Conservation (phyloP, 1,140 invertebrate genomes). For the Zaprionus capensis region DNA sequence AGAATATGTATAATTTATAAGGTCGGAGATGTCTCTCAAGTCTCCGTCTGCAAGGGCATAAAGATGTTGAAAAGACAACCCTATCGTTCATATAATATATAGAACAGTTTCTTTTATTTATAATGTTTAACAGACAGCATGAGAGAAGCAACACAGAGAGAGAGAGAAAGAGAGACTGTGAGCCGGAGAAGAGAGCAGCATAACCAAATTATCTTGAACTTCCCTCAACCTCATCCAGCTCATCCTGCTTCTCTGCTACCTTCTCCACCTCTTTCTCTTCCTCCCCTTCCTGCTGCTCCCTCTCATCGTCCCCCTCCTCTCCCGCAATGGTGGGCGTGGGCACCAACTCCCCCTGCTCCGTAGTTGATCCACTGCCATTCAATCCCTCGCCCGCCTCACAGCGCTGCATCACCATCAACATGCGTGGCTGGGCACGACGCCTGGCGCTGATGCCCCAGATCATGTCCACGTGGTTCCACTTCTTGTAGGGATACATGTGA, state of each 20-base stretch:
- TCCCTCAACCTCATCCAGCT: neutral
- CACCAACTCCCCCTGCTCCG: neutral
- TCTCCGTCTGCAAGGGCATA: neutral
- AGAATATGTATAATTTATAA: no score
- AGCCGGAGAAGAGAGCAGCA: no score
- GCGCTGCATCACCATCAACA: constrained; percentile 71
- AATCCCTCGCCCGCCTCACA: constrained; percentile 35
- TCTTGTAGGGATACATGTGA: constrained; percentile 80
- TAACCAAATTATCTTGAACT: neutral
- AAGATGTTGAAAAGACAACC: neutral
- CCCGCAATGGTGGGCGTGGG: neutral
- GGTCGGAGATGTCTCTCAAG: no score
- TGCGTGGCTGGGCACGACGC: constrained; percentile 85
- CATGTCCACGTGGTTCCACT: constrained; percentile 87
- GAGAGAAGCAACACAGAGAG: no score
- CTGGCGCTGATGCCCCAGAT: constrained; percentile 87
- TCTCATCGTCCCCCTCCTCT: neutral
- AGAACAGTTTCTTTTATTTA: no score
- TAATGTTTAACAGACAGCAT: neutral
- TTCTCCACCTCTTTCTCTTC: neutral
- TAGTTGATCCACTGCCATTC: neutral
- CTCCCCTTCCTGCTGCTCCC: neutral
- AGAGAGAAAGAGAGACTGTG: neutral
- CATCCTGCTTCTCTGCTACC: neutral
- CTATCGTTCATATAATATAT: no score